Evolutionary conservation across 2,113 vertebrate genomes (phyloP), one percentile per base, ranked within the genome.

Genomic region (Hippocampus comes): DNA sequence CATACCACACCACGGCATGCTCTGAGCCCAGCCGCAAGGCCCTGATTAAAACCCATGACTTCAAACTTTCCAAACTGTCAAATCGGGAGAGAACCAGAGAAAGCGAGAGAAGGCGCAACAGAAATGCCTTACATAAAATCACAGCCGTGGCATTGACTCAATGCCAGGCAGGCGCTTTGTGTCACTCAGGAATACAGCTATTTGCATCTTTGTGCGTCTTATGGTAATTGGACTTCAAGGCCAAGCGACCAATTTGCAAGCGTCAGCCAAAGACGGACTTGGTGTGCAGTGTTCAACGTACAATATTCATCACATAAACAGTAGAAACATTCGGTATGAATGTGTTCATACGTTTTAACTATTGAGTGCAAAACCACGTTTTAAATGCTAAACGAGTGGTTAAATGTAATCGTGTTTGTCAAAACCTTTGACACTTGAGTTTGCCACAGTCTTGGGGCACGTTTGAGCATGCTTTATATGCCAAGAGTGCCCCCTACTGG

Each of bases 51-150:
- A 89, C 73, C 81, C 86, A 89, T 90, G 90, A 90, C 89, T 89
- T 89, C 88, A 89, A 88, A 90, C 86, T 91, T 90, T 91, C 90
- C 89, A 84, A 88, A 78, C 87, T 86, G 86, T 89, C 84, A 90
- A 82, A 89, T 81, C 38, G 66, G 69, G 73, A 71, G 71, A 55
- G 30, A 60, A 61, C 12, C 23, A 68, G 38, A 76, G 68, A 38
- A 61, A 48, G 1, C 51, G 34, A 76, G 68, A 25, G 68, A 38
- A 1, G 61, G 51, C 73, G 64, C 65, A 46, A 75, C 59, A 77
- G 70, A 82, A 82, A 67, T 38, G 56, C 78, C 78, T 70, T 56
- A 71, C 71, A 71, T 73, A 80, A 83, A 86, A 71, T 73, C 69
- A 72, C 67, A 30, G 10, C 74, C 75, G 72, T 76, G 75, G 74